Conservation (phyloP, 2,797 vertebrate species). For the Podarcis siculus region DNA sequence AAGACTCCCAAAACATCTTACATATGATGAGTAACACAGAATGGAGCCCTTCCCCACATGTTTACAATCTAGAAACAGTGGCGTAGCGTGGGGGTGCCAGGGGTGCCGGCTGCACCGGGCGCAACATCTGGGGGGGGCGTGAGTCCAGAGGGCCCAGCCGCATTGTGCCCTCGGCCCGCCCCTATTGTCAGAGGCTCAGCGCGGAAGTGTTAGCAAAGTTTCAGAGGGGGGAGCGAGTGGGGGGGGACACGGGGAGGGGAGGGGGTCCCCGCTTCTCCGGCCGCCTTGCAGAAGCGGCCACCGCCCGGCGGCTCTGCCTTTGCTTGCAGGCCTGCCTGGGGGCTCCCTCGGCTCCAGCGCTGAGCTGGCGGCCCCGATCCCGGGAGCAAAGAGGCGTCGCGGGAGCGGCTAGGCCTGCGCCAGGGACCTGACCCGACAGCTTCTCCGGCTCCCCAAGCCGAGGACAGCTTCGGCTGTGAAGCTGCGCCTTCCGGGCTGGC, state of each 20-base stretch:
- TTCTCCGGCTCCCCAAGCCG: too few relatives aligned
- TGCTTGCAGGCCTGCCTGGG: not conserved
- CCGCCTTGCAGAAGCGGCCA: not conserved
- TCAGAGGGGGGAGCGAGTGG: not conserved
- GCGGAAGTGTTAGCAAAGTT: constrained; percentile 4
- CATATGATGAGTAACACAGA: not conserved
- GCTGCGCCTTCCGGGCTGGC: not conserved
- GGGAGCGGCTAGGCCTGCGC: too few relatives aligned
- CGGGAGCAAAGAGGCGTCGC: not conserved
- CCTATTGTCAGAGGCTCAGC: too few relatives aligned
- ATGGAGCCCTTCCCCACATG: not conserved
- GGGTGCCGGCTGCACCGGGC: too few relatives aligned
- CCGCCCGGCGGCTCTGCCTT: not conserved
- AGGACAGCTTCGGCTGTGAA: not conserved
- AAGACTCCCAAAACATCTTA: not conserved
- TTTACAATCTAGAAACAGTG: not conserved
- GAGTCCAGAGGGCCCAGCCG: too few relatives aligned
- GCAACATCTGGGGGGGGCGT: too few relatives aligned
- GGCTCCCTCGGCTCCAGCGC: too few relatives aligned
- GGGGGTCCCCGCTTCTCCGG: not conserved
- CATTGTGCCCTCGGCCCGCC: too few relatives aligned
- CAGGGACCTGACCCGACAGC: not conserved
- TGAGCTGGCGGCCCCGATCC: not conserved
- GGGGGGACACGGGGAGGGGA: not conserved
- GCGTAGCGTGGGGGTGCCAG: too few relatives aligned